Percentiles rank a stretch among this genome's conserved stretches.
Conservation (phyloP, 2,797 vertebrate species). For the Hozukius guyotensis region DNA sequence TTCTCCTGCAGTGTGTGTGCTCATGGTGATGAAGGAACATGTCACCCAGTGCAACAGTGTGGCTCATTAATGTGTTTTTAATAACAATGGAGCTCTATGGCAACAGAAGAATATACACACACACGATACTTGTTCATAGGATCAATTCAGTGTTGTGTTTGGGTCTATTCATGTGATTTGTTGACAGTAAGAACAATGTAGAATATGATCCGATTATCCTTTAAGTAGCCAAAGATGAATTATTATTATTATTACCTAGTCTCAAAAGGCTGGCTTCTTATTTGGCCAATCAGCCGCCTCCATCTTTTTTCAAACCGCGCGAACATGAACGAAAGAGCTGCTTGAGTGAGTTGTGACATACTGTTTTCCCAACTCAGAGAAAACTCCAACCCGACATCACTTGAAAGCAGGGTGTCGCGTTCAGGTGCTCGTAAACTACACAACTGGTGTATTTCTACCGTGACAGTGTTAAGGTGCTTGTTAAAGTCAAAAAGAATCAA, state of each 20-base stretch:
- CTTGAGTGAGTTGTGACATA: slow-evolving; percentile 2
- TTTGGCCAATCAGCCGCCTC: slow-evolving; percentile 1
- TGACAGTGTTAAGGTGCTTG: slow-evolving; percentile 64
- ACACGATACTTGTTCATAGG: background rate
- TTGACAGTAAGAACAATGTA: background rate
- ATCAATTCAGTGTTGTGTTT: background rate
- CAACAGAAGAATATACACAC: background rate
- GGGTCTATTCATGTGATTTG: slow-evolving; percentile 16
- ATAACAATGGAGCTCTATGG: background rate
- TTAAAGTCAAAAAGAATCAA: slow-evolving; percentile 41
- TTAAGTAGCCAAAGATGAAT: slow-evolving; percentile 39
- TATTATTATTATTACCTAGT: background rate
- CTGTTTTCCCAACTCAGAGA: slow-evolving; percentile 32
- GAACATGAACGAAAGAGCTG: background rate
- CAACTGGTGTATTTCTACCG: slow-evolving; percentile 54
- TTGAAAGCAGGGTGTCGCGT: slow-evolving; percentile 63
- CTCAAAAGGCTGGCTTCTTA: background rate
- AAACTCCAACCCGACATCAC: slow-evolving; percentile 41
- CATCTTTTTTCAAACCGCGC: background rate
- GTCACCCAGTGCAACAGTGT: background rate
- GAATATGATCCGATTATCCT: slow-evolving; percentile 8
- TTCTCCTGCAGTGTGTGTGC: background rate
- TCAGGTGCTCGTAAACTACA: slow-evolving; percentile 71
- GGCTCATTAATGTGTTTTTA: background rate
- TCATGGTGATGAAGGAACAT: background rate